Percentiles rank a stretch among this genome's conserved stretches.
Evolutionary conservation across 2,888 invertebrate species (phyloP).

Genomic region (Calameuta filiformis): DNA sequence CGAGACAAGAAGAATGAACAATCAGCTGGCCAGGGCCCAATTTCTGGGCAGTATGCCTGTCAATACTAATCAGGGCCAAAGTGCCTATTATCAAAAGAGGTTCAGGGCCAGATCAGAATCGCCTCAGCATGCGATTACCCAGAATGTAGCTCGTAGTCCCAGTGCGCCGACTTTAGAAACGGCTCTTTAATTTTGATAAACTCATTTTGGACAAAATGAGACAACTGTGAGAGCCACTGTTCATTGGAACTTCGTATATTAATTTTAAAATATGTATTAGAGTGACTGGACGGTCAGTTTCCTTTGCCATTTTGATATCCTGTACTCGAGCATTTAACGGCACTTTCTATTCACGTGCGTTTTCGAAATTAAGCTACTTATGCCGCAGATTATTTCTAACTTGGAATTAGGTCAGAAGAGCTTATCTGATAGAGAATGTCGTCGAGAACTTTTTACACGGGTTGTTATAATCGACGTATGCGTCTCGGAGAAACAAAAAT

Average conservation of each 20-base stretch:
- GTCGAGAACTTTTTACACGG: no score
- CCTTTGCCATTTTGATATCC: no score
- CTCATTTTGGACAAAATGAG: no score
- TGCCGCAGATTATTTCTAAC: neutral
- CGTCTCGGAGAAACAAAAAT: neutral
- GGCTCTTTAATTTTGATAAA: conserved; percentile 49
- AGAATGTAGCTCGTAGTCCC: conserved; percentile 57
- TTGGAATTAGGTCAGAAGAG: neutral
- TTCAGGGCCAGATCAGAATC: conserved; percentile 61
- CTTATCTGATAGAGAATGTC: no score
- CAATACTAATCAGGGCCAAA: conserved; percentile 33
- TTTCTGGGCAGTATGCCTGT: conserved; percentile 50
- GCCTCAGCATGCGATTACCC: conserved; percentile 48
- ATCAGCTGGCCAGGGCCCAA: conserved; percentile 59
- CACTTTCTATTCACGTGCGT: neutral
- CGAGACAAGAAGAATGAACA: conserved; percentile 53
- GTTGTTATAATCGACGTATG: no score
- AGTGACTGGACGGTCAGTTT: no score
- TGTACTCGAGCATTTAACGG: no score
- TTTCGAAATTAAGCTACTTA: neutral
- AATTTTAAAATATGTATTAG: no score
- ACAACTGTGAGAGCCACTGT: no score
- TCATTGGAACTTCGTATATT: no score
- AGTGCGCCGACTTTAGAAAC: conserved; percentile 62
- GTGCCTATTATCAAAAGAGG: conserved; percentile 45